These are phyloP conservation scores for Aegotheles bennettii DNA, from an alignment of 2,113 vertebrate species.

Conservation along the genomic window DNA sequence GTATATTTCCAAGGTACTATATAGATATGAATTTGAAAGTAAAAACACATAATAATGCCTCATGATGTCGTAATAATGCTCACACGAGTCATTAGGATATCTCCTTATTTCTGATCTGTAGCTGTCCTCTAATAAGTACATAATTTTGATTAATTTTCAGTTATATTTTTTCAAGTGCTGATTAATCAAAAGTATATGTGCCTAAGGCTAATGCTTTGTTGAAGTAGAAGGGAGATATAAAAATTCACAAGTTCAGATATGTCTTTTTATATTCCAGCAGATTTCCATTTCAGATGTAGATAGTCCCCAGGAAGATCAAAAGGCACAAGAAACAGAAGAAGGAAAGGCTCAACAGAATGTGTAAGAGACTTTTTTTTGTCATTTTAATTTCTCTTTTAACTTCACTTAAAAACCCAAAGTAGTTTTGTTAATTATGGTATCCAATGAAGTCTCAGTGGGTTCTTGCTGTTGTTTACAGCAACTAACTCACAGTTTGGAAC, in stretches of 20 bases:
- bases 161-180: background rate
- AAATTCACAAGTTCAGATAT: background rate
- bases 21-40: background rate
- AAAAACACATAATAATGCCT: too few relatives aligned
- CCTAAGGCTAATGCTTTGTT: background rate
- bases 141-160: background rate
- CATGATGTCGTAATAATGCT: too few relatives aligned
- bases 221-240: background rate
- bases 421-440: background rate
- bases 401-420: background rate
- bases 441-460: background rate
- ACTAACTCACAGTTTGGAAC: background rate
- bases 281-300: background rate
- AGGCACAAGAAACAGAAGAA: background rate
- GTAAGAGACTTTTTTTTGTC: conserved; percentile 31
- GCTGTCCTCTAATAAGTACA: background rate
- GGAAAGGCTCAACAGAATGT: background rate
- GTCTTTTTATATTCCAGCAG: conserved; percentile 31
- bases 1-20: background rate
- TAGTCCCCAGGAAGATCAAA: background rate
- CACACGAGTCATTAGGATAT: background rate
- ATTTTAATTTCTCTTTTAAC: background rate
- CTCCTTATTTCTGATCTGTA: background rate
- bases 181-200: background rate
- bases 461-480: background rate